A percentile compares a stretch with the other conserved stretches of the same genome.
Evolutionary conservation across 2,888 invertebrate genomes (phyloP).

Genomic region (Phymatocera aterrima): DNA sequence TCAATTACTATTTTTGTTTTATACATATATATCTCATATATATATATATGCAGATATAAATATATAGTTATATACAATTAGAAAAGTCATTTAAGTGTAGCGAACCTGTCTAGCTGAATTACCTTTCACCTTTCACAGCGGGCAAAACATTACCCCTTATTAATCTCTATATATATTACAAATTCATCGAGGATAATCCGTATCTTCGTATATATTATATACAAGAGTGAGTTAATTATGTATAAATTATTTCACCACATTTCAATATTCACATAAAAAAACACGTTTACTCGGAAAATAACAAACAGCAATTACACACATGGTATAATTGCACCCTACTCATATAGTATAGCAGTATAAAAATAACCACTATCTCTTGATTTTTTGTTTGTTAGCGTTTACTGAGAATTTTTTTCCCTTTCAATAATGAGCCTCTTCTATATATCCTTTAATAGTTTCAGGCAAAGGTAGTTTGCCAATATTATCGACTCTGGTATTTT

Average conservation of each 20-base stretch:
- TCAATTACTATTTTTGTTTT: not conserved
- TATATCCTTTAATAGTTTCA: conserved; percentile 77
- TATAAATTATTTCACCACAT: not conserved
- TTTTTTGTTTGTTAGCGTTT: not conserved
- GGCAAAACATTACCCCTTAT: conserved; percentile 1
- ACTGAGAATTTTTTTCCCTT: conserved; percentile 13
- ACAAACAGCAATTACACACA: not conserved
- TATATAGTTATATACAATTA: not conserved
- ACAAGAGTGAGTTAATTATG: not conserved
- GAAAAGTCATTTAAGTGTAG: conserved; percentile 7
- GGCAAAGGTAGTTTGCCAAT: conserved; percentile 84
- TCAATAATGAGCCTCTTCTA: conserved; percentile 72
- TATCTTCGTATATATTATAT: not conserved
- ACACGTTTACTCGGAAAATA: not conserved
- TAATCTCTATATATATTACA: conserved; percentile 16
- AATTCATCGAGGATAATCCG: not conserved
- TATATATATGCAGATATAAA: not conserved
- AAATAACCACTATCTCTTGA: not conserved
- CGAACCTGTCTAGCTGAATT: not conserved
- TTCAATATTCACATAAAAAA: not conserved
- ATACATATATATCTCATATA: not conserved
- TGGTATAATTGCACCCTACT: not conserved
- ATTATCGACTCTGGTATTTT: conserved; percentile 81
- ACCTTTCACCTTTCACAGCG: not conserved
- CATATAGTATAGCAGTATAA: conserved; percentile 1